Conservation (phyloP, 2,797 vertebrate genomes). For the Darevskia nairensis region DNA sequence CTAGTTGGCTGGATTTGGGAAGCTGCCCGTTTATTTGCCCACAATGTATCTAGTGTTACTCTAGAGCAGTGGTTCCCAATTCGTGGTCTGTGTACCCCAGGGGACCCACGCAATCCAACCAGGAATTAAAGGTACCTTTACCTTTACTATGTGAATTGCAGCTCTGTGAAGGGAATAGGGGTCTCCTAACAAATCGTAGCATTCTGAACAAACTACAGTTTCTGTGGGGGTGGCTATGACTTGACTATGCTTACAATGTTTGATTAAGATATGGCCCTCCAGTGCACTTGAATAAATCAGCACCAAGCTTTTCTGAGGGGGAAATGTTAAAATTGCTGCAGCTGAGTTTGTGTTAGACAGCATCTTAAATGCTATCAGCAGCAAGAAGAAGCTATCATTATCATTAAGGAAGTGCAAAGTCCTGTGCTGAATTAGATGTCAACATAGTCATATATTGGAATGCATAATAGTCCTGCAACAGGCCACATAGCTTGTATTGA, state of each 20-base stretch:
- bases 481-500: slow-evolving; percentile 59
- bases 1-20: no score
- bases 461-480: slow-evolving; percentile 39
- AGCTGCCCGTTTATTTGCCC: neutral
- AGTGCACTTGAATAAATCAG: neutral
- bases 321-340: neutral
- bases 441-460: neutral
- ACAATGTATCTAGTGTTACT: neutral
- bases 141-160: no score
- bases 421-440: neutral
- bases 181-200: no score
- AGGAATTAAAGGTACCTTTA: no score
- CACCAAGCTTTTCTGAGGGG: neutral
- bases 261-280: no score
- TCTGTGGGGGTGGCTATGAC: no score
- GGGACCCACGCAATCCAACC: no score
- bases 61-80: no score
- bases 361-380: neutral
- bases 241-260: no score
- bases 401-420: neutral
- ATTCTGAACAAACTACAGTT: no score
- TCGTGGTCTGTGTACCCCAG: no score
- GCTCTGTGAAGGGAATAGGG: no score
- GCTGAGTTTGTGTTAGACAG: neutral
- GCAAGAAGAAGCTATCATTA: neutral